These are phyloP conservation scores for Arothron firmamentum DNA, from an alignment of 2,113 vertebrate species.

Conservation along the genomic window DNA sequence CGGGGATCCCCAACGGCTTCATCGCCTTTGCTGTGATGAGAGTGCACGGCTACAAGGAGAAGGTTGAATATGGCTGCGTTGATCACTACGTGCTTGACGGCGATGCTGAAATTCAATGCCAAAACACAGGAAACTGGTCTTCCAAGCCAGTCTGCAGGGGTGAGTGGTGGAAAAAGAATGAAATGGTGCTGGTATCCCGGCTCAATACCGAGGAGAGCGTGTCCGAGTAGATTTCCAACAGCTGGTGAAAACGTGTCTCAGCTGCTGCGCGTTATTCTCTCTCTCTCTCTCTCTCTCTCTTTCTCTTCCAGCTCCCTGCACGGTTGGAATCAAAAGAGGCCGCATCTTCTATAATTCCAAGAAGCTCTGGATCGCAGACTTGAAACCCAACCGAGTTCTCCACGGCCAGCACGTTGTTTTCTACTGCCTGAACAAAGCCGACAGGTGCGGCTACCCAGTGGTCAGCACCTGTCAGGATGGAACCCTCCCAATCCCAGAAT, in stretches of 20 bases:
- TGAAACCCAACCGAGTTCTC: constrained; percentile 77
- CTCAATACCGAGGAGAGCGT: not conserved
- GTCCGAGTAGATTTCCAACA: too few species aligned
- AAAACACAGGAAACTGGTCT: constrained; percentile 83
- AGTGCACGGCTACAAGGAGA: constrained; percentile 79
- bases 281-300: too few species aligned
- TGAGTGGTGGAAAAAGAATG: constrained; percentile 44
- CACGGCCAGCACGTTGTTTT: constrained; percentile 80
- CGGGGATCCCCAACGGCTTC: constrained; percentile 79
- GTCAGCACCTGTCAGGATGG: constrained; percentile 77
- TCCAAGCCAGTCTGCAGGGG: constrained; percentile 80
- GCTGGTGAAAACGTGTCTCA: too few species aligned
- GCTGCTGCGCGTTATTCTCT: too few species aligned
- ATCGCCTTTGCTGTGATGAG: constrained; percentile 77
- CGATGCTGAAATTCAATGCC: constrained; percentile 72
- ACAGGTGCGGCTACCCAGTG: constrained; percentile 82
- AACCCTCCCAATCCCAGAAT: constrained; percentile 76
- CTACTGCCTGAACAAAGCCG: constrained; percentile 82
- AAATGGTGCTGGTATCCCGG: not conserved
- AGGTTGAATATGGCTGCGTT: constrained; percentile 81
- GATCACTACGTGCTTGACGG: constrained; percentile 76
- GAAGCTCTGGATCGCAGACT: constrained; percentile 77
- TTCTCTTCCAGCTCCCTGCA: constrained; percentile 79
- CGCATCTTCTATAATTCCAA: constrained; percentile 78
- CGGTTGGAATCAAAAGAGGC: constrained; percentile 78